These are phyloP conservation scores for Tillus elongatus DNA, from an alignment of 2,888 invertebrate species.

Conservation along the genomic window DNA sequence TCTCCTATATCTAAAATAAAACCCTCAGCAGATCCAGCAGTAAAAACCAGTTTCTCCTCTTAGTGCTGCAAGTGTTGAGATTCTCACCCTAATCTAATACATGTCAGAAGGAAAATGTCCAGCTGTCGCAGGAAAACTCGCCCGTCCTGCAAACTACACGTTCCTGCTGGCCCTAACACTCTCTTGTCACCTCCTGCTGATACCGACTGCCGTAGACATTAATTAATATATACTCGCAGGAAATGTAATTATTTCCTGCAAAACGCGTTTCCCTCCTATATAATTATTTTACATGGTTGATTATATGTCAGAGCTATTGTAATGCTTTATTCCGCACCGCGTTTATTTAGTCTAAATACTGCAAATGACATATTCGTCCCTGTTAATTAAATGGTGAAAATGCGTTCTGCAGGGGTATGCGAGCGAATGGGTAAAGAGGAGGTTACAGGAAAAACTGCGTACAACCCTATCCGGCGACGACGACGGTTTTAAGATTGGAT, in stretches of 20 bases:
- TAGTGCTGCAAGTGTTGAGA: conserved; percentile 33
- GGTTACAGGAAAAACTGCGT: too few species aligned
- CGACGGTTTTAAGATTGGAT: too few species aligned
- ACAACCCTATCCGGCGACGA: too few species aligned
- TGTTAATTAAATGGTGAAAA: neutral
- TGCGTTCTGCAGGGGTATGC: too few species aligned
- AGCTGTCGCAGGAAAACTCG: conserved; percentile 38
- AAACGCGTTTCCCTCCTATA: conserved; percentile 24
- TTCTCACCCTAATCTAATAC: conserved; percentile 43
- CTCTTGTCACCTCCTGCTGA: conserved; percentile 37
- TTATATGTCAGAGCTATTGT: conserved; percentile 26
- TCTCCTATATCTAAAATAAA: conserved; percentile 1
- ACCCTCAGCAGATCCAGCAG: neutral
- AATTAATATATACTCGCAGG: conserved; percentile 42
- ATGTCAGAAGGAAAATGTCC: conserved; percentile 41
- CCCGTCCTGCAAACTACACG: conserved; percentile 14
- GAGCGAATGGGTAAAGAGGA: too few species aligned
- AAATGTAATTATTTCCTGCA: conserved; percentile 37
- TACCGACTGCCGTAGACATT: conserved; percentile 42
- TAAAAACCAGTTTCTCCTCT: neutral
- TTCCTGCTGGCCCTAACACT: conserved; percentile 16
- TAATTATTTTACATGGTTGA: conserved; percentile 37
- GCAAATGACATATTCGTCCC: conserved; percentile 3
- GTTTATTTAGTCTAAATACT: neutral
- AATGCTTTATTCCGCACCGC: neutral